Evolutionary conservation across 2,888 invertebrate genomes (phyloP).

Genomic region (Allacma fusca): DNA sequence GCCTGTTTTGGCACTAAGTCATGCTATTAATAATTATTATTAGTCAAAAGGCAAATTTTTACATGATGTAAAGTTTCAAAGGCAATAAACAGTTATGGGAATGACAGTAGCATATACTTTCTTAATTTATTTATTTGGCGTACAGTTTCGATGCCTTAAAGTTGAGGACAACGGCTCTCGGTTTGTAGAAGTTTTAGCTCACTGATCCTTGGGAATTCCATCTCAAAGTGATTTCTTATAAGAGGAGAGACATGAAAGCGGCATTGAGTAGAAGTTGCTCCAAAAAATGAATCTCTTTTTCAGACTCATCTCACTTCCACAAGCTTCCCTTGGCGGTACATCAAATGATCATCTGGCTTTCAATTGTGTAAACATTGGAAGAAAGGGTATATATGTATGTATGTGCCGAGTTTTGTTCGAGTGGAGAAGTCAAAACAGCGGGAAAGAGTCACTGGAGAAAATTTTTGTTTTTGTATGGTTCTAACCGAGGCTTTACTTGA

Average conservation of each 20-base stretch:
- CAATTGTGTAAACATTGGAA: constrained; percentile 1
- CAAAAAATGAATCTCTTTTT: neutral
- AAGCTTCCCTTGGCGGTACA: constrained; percentile 8
- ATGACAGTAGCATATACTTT: too few species aligned
- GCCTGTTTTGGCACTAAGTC: too few species aligned
- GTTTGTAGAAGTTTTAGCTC: too few species aligned
- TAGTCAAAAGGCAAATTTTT: too few species aligned
- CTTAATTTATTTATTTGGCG: too few species aligned
- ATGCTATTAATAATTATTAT: too few species aligned
- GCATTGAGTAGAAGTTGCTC: neutral
- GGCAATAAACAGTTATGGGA: too few species aligned
- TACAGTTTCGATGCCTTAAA: too few species aligned
- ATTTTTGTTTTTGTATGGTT: constrained; percentile 19
- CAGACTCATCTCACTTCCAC: constrained; percentile 2
- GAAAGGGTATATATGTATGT: neutral
- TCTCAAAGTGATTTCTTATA: neutral
- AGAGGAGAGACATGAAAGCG: neutral
- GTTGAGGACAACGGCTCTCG: too few species aligned
- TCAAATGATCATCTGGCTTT: neutral
- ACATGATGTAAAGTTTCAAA: too few species aligned
- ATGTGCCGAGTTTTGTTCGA: neutral
- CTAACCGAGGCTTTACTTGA: constrained; percentile 13
- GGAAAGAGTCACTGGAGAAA: constrained; percentile 10
- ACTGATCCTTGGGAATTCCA: neutral
- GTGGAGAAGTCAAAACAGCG: constrained; percentile 4